Conservation (phyloP, 2,797 vertebrate genomes). For the Carcharodon carcharias region DNA sequence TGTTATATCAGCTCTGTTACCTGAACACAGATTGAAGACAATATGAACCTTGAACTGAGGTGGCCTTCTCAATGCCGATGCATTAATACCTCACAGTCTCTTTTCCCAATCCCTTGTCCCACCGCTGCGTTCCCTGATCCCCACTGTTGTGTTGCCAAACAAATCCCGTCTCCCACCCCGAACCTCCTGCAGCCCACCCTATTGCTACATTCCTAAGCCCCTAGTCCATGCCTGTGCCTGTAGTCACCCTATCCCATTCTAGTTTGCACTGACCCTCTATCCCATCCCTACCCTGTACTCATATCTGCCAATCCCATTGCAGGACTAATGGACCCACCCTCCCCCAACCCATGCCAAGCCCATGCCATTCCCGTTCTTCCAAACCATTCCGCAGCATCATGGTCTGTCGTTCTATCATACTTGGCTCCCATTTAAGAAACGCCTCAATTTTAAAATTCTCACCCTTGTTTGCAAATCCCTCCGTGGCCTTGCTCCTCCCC, state of each 20-base stretch:
- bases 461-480: no score
- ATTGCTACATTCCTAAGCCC: neutral
- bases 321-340: no score
- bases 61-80: neutral
- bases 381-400: no score
- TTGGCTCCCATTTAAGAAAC: no score
- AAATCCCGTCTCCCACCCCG: neutral
- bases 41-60: neutral
- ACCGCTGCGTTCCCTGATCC: neutral
- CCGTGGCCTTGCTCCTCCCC: no score
- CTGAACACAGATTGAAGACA: constrained; percentile 1
- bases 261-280: neutral
- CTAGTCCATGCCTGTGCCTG: no score
- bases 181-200: no score
- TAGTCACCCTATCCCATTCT: neutral
- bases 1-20: neutral
- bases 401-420: no score
- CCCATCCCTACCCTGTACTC: no score
- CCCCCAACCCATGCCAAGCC: no score
- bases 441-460: no score
- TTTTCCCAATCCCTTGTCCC: neutral
- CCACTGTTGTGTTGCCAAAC: neutral
- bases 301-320: neutral
- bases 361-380: no score
- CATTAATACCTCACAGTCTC: neutral